These are phyloP conservation scores for Didymodactylos carnosus DNA, from an alignment of 2,888 invertebrate species.

Conservation along the genomic window DNA sequence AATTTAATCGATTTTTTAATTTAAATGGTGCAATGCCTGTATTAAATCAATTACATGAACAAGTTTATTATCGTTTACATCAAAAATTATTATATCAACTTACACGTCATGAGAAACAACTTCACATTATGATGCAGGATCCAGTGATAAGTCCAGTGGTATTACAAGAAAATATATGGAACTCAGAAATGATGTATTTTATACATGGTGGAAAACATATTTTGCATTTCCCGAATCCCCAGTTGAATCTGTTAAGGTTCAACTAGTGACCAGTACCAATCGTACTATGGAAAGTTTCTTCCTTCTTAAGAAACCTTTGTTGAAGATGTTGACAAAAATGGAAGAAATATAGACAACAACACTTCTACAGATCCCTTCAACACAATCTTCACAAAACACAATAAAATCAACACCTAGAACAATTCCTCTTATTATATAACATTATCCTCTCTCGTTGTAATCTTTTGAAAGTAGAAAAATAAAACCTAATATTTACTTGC, in stretches of 20 bases:
- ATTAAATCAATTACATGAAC: neutral
- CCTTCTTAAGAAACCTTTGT: neutral
- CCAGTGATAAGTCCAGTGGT: neutral
- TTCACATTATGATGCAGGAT: neutral
- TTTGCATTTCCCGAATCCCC: neutral
- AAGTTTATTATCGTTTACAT: neutral
- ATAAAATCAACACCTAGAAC: too few species aligned
- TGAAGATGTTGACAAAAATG: too few species aligned
- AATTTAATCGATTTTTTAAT: neutral
- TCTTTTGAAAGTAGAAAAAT: too few species aligned
- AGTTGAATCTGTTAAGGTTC: neutral
- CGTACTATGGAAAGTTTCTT: neutral
- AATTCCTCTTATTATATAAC: too few species aligned
- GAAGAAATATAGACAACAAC: too few species aligned
- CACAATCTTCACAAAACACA: too few species aligned
- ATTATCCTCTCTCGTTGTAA: too few species aligned
- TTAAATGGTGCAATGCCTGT: neutral
- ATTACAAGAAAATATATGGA: neutral
- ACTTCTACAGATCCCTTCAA: too few species aligned
- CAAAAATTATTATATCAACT: neutral
- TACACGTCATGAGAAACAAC: neutral
- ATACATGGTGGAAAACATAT: neutral
- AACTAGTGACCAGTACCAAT: neutral
- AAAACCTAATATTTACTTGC: too few species aligned
- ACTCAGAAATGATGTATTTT: neutral